A percentile compares a stretch with the other conserved stretches of the same genome.
Conservation (phyloP, 2,113 vertebrate species). For the Epinephelus lanceolatus region DNA sequence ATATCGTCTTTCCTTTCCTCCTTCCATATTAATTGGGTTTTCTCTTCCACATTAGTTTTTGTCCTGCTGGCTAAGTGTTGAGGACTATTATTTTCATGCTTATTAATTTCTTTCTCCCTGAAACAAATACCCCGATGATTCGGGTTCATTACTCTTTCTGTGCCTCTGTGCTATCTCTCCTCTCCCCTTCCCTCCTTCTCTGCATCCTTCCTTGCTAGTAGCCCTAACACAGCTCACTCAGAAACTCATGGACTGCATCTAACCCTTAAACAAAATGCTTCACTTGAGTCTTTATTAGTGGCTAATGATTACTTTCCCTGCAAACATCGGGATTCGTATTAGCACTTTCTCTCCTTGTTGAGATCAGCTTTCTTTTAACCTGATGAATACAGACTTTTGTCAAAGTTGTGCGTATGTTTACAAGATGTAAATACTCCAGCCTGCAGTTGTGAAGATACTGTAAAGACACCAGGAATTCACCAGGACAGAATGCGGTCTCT, state of each 20-base stretch:
- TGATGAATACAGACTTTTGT: background rate
- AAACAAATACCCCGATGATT: constrained; percentile 78
- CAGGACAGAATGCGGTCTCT: too few relatives aligned
- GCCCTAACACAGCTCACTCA: constrained; percentile 17
- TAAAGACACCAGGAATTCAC: too few relatives aligned
- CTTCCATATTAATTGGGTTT: constrained; percentile 65
- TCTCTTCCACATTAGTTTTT: constrained; percentile 49
- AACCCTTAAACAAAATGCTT: constrained; percentile 48
- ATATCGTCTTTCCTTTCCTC: constrained; percentile 49
- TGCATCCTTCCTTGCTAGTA: constrained; percentile 10
- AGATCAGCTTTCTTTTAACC: background rate
- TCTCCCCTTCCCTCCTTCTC: background rate
- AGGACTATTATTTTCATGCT: constrained; percentile 75
- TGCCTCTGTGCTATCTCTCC: background rate
- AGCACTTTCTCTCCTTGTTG: background rate
- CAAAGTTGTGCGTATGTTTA: background rate
- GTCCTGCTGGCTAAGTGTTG: constrained; percentile 66
- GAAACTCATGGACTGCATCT: constrained; percentile 23
- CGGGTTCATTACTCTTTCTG: constrained; percentile 59
- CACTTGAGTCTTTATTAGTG: constrained; percentile 54
- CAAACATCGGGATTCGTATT: constrained; percentile 11
- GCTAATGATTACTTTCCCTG: constrained; percentile 15
- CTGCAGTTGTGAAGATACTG: background rate
- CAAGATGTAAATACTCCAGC: background rate
- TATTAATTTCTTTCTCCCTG: constrained; percentile 76